phyloP scores from a whole-genome alignment of 2,797 vertebrate species.

The Anabacerthia variegaticeps region DNA sequence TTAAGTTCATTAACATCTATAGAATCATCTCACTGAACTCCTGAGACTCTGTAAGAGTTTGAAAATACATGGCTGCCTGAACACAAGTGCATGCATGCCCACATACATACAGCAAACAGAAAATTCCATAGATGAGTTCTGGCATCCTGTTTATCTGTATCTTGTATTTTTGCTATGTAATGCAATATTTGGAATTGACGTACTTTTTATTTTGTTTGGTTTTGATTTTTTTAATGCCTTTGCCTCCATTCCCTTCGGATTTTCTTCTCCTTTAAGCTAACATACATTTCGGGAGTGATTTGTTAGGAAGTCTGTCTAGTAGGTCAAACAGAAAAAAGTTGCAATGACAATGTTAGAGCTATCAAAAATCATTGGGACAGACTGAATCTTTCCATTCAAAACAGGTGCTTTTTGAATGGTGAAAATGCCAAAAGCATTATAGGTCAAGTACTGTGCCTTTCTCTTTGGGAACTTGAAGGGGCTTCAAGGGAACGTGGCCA shows the following conservation, averaged over 20 bases:
- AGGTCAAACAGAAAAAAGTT: not conserved
- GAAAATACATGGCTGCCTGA: not conserved
- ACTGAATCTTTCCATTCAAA: not conserved
- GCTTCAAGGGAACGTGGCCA: not conserved
- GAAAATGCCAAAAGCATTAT: not conserved
- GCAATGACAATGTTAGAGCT: not conserved
- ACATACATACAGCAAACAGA: fast-evolving
- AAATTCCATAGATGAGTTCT: not conserved
- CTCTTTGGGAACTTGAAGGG: not conserved
- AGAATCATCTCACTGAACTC: not conserved
- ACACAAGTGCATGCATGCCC: not conserved
- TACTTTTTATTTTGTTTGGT: not conserved
- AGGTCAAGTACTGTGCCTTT: not conserved
- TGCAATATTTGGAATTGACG: not conserved
- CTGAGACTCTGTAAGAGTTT: not conserved
- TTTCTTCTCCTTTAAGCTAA: not conserved
- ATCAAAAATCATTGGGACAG: not conserved
- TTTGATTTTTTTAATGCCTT: not conserved
- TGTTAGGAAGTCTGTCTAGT: not conserved
- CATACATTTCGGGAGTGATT: not conserved
- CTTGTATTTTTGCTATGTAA: not conserved
- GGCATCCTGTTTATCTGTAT: not conserved
- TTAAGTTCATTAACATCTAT: not conserved
- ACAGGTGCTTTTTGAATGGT: not conserved
- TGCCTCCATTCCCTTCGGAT: not conserved